phyloP scores from a whole-genome alignment of 2,797 vertebrate species.

The Adelosebastes latens region DNA sequence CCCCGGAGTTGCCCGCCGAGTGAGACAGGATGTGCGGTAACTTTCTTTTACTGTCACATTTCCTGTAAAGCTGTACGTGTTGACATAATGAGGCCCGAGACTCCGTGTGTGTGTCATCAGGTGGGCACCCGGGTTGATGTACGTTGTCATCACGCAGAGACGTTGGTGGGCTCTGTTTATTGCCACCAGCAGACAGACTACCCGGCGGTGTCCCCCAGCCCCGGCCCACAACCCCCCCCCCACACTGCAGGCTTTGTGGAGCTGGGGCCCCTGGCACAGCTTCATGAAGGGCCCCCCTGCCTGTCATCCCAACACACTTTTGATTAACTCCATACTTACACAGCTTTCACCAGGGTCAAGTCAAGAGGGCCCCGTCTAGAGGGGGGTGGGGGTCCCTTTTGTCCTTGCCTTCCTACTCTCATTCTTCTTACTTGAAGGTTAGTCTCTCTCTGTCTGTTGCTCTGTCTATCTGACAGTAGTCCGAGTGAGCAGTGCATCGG shows the following conservation, averaged over 20 bases:
- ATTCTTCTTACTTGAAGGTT: constrained; percentile 5
- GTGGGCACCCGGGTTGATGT: not conserved
- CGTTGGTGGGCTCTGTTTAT: constrained; percentile 54
- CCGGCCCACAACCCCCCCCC: constrained; percentile 1
- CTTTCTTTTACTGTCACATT: constrained; percentile 22
- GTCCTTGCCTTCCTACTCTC: constrained; percentile 8
- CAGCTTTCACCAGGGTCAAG: constrained; percentile 63
- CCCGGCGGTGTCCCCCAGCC: constrained; percentile 2
- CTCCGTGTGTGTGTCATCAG: not conserved
- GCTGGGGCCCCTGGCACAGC: constrained; percentile 50
- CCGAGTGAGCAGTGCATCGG: constrained; percentile 1
- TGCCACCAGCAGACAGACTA: constrained; percentile 59
- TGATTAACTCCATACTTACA: constrained; percentile 79
- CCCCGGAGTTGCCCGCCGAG: too few species aligned
- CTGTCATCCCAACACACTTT: constrained; percentile 73
- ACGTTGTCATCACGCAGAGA: constrained; percentile 15
- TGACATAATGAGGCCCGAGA: constrained; percentile 20
- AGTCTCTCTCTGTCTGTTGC: constrained; percentile 9
- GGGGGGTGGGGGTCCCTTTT: constrained; percentile 30
- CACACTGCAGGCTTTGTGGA: constrained; percentile 69
- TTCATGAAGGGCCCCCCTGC: constrained; percentile 65
- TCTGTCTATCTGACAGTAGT: constrained; percentile 8
- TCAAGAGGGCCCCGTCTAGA: constrained; percentile 37
- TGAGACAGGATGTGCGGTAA: not conserved
- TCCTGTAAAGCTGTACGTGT: constrained; percentile 24